Percentiles rank a stretch among this genome's conserved stretches.
These are phyloP conservation scores for Eurypyga helias DNA, from an alignment of 2,113 vertebrate species.

Conservation along the genomic window DNA sequence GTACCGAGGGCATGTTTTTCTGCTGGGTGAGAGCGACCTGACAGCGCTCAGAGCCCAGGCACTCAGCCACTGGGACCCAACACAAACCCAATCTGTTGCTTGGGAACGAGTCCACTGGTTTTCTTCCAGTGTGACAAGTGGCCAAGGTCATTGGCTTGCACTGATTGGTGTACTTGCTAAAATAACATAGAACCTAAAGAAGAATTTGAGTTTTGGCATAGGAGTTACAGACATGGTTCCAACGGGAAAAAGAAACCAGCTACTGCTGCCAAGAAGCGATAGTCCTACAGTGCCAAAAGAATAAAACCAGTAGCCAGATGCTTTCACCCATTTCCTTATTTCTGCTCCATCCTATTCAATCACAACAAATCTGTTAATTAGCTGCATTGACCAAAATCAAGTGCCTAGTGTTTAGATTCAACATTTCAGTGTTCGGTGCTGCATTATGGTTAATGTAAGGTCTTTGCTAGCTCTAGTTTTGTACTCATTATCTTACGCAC, in stretches of 20 bases:
- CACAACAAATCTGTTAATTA: not conserved
- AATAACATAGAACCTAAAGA: not conserved
- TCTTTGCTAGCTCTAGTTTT: not conserved
- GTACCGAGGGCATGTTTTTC: not conserved
- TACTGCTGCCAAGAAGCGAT: not conserved
- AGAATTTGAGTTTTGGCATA: not conserved
- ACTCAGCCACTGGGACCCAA: rapidly evolving
- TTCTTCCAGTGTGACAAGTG: not conserved
- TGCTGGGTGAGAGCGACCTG: not conserved
- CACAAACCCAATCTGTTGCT: not conserved
- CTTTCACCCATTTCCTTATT: not conserved
- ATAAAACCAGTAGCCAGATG: not conserved
- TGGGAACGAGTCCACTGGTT: not conserved
- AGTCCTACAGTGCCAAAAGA: not conserved
- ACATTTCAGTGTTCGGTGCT: not conserved
- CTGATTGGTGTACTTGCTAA: not conserved
- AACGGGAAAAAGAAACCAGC: not conserved
- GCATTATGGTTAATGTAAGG: not conserved
- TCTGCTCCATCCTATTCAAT: not conserved
- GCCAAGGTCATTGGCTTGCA: not conserved
- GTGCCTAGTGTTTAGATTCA: not conserved
- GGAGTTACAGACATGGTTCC: not conserved
- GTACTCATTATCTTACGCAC: not conserved
- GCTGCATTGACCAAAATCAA: not conserved
- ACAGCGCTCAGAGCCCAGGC: rapidly evolving